A percentile compares a stretch with the other conserved stretches of the same genome.
Evolutionary conservation across 2,113 vertebrate species (phyloP).

Genomic region (Oenanthe oenanthe): DNA sequence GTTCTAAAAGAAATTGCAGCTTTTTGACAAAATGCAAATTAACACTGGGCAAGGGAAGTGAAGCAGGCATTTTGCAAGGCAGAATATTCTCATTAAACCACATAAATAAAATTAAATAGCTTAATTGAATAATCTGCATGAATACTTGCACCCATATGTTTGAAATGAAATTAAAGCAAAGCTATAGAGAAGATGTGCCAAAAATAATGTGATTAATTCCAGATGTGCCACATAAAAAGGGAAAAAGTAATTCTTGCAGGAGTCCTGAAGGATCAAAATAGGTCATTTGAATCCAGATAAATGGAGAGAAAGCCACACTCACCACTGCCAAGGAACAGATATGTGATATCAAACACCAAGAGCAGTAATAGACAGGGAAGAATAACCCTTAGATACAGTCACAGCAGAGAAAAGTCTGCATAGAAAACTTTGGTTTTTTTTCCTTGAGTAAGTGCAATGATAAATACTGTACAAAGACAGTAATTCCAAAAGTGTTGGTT

Average conservation of each 20-base stretch:
- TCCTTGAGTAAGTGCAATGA: fast-evolving
- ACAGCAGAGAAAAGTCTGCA: fast-evolving
- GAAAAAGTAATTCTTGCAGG: neutral
- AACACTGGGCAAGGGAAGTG: neutral
- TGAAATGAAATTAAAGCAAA: neutral
- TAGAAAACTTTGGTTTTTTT: neutral
- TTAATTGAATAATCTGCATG: neutral
- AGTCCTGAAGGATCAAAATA: neutral
- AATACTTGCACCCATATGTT: neutral
- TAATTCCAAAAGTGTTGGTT: neutral
- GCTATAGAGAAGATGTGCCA: neutral
- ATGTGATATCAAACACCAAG: neutral
- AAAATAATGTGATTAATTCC: neutral
- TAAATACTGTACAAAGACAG: neutral
- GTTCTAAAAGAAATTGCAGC: neutral
- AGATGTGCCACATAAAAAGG: neutral
- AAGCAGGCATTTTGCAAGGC: neutral
- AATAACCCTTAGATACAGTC: neutral
- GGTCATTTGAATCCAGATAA: neutral
- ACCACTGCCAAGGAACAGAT: neutral
- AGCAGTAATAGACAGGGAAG: neutral
- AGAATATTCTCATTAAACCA: neutral
- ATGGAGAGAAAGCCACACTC: neutral
- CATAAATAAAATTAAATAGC: neutral
- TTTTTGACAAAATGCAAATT: neutral